Base-by-base conservation (phyloP, 2,797 vertebrate genomes). In the Takifugu ocellatus region DNA sequence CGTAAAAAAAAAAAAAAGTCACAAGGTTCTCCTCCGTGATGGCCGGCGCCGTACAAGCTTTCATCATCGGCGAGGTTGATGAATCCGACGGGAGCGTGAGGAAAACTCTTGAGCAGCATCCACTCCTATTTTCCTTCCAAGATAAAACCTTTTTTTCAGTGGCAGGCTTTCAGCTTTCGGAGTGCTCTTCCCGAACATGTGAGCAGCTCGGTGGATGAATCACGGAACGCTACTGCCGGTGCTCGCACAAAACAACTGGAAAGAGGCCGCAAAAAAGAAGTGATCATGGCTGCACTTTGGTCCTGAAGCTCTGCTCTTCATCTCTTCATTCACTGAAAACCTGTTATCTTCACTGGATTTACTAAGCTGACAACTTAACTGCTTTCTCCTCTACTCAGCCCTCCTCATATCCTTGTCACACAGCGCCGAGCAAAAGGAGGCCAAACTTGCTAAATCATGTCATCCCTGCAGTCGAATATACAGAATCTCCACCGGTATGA, bases 401-500 rank as follows among this genome's bases (percentile, higher is more conserved):
- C 25, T 12, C 12, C 25, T 49, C 14, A 5, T 25, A 6, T 26
- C 74, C 47, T 67, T 53, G 68, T 83, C 27, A 29, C 27, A 29
- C 27, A 29, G 27, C 27, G 4, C 4, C 4, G 36, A 39, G 36
- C 36, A 14, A 39, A 39, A 39, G 9, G 36, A 39, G 36, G 12
- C 36, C 36, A 14, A 39, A 39, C 36, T 39, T 5, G 36, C 36
- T 39, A 36, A 57, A 84, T 67, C 84, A 80, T 66, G 67, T 61
- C 36, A 57, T 79, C 77, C 70, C 74, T 70, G 49, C 69, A 62
- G 71, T 78, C 75, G 77, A 21, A 21, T 74, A 80, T 73, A 36
- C 33, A 11, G 10, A 11, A 75, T 81, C 68, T 59, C 77, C 72
- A 68, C 82, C 65, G 69, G 79, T 72, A 79, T 36, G 6, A 11